Evolutionary conservation across 2,797 vertebrate species (phyloP), one percentile per base, ranked within the genome.

Genomic region (Microctenopoma lineatum): DNA sequence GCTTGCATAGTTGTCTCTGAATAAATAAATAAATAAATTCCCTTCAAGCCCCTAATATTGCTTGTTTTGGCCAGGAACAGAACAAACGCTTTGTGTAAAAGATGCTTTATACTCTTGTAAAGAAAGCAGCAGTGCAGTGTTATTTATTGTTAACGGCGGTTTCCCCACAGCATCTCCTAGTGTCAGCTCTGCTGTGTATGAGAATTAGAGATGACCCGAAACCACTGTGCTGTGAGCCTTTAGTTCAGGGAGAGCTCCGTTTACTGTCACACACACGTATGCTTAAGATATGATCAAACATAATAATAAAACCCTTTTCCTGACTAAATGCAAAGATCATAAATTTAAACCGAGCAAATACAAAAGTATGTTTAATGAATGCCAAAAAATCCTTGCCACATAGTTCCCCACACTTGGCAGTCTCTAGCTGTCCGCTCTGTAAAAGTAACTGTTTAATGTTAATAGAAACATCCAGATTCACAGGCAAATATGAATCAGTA

Each of bases 61-160:
- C 72, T 77, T 47, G 58, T 21, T 73, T 73, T 29, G 47, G 79
- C 47, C 7, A 32, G 61, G 52, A 77, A 65, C 25, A 79, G 45
- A 84, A 89, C 75, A 80, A 78, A 86, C 57, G n/a, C 86, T 82
- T 86, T 87, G 65, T 89, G 81, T 75, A n/a, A 44, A 14, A 63
- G 70, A 73, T 70, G 73, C 47, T 80, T 84, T 80, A 59, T 83
- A 57, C 16, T 48, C 51, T 51, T 52, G 62, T 46, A 75, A 66
- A 66, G 60, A 71, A 7, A 67, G 39, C 48, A 56, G 62, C 68
- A 50, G 25, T 81, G 15, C 2, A 11, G 48, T 78, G 52, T 81
- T 72, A 81, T 87, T 85, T 85, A 88, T 87, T 82, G 79, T 87
- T 81, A 84, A 80, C 83, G 83, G 81, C 75, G 75, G 71, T 81